A percentile compares a stretch with the other conserved stretches of the same genome.
Evolutionary conservation across 2,888 invertebrate genomes (phyloP).

Genomic region (Perizoma affinitatum): DNA sequence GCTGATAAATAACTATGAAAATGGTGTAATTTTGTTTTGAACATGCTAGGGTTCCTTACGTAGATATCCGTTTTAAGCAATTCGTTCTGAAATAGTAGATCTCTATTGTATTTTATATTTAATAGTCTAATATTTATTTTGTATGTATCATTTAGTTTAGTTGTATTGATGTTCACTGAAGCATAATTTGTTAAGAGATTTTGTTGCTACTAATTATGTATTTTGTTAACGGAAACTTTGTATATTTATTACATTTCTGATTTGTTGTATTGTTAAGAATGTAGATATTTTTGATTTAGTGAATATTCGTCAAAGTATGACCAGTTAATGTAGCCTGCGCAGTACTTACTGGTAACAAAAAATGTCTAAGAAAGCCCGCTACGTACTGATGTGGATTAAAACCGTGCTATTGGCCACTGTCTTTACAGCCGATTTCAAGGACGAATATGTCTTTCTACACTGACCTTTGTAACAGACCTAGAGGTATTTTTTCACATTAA

Average conservation of each 20-base stretch:
- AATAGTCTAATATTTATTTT: constrained; percentile 26
- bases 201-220: constrained; percentile 14
- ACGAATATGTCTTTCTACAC: too few relatives aligned
- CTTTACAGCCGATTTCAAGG: too few relatives aligned
- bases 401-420: too few relatives aligned
- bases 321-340: too few relatives aligned
- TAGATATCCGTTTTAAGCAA: constrained; percentile 4
- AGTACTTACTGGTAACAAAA: too few relatives aligned
- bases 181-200: constrained; percentile 16
- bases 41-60: constrained; percentile 9
- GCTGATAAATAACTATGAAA: too few relatives aligned
- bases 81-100: constrained; percentile 27
- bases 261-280: background rate
- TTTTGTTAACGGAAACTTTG: constrained; percentile 2
- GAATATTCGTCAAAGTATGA: background rate
- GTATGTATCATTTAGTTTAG: constrained; percentile 20
- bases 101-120: constrained; percentile 25
- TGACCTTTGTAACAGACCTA: too few relatives aligned
- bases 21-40: too few relatives aligned
- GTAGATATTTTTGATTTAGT: background rate
- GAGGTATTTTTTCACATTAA: too few relatives aligned
- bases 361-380: too few relatives aligned
- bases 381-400: too few relatives aligned
- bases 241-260: background rate
- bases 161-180: background rate